Evolutionary conservation across 1,140 invertebrate species (phyloP).

Genomic region (Pogonomyrmex californicus): DNA sequence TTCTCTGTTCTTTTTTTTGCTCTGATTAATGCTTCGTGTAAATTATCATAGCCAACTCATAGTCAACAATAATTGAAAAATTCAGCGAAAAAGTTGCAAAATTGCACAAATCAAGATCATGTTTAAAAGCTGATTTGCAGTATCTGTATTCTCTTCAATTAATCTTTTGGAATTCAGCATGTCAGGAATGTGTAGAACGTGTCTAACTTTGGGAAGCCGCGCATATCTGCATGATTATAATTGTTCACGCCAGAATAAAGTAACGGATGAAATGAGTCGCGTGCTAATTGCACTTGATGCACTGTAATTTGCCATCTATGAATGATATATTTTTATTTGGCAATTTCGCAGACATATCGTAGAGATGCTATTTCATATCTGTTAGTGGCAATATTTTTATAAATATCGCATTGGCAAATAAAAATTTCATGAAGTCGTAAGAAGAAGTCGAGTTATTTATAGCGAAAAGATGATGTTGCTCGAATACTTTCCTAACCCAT

Average conservation of each 20-base stretch:
- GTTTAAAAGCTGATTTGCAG: not conserved
- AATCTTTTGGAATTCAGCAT: constrained; percentile 52
- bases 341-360: not conserved
- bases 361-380: not conserved
- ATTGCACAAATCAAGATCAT: not conserved
- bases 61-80: not conserved
- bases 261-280: not conserved
- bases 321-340: not conserved
- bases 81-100: not conserved
- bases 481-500: constrained; percentile 46
- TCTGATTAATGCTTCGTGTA: not conserved
- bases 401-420: not conserved
- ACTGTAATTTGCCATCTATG: not conserved
- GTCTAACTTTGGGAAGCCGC: constrained; percentile 4
- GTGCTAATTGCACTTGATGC: not conserved
- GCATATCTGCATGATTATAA: constrained; percentile 11
- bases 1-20: not conserved
- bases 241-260: not conserved
- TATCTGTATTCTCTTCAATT: constrained; percentile 33
- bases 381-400: constrained; percentile 8
- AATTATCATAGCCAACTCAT: not conserved
- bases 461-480: constrained; percentile 35
- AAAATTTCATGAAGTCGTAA: constrained; percentile 14
- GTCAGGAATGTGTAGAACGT: constrained; percentile 66
- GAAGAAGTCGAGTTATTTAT: constrained; percentile 24